These are phyloP conservation scores for Sapajus apella DNA, from an alignment of 2,113 vertebrate genomes.

Conservation along the genomic window DNA sequence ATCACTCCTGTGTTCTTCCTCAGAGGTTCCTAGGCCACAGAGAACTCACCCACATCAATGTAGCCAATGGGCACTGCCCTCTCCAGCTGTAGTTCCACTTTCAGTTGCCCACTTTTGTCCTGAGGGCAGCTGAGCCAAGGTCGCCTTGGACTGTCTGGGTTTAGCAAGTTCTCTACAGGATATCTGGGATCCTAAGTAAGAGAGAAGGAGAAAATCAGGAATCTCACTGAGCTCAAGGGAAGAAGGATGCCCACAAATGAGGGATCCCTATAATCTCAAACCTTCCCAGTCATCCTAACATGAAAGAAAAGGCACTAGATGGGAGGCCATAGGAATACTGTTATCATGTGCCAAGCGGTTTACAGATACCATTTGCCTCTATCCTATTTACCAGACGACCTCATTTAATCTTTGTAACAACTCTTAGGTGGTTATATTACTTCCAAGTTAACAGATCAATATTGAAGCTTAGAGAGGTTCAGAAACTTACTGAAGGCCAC, in stretches of 20 bases:
- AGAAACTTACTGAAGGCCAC: not conserved
- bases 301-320: not conserved
- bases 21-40: not conserved
- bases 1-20: not conserved
- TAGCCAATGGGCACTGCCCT: slow-evolving; percentile 80
- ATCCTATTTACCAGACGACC: not conserved
- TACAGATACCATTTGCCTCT: not conserved
- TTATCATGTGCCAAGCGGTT: not conserved
- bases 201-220: not conserved
- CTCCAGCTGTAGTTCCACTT: slow-evolving; percentile 85
- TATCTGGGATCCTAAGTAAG: slow-evolving; percentile 81
- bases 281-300: not conserved
- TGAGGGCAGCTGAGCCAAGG: slow-evolving; percentile 84
- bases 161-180: slow-evolving; percentile 82
- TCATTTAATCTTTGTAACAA: not conserved
- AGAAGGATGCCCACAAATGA: not conserved
- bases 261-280: not conserved
- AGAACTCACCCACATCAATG: slow-evolving; percentile 82
- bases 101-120: slow-evolving; percentile 82
- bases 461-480: slow-evolving; percentile 20
- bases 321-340: not conserved
- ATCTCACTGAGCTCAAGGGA: not conserved
- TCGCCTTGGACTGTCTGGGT: not conserved
- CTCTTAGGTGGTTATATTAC: not conserved
- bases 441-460: slow-evolving; percentile 39